These are phyloP conservation scores for Acropora tenuis DNA, from an alignment of 64 coral and sea anemone genomes.

Conservation along the genomic window DNA sequence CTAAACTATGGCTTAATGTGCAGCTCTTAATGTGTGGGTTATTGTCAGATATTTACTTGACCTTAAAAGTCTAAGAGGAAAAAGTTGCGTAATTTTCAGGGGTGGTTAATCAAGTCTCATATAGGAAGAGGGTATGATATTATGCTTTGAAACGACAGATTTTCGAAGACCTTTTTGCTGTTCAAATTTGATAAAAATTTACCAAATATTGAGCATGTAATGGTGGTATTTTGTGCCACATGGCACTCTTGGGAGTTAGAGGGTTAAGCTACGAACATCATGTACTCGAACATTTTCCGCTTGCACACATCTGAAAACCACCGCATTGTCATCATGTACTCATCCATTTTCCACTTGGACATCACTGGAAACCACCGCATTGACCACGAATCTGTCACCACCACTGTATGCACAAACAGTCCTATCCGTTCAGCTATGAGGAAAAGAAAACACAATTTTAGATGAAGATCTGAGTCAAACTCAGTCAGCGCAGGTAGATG, in stretches of 20 bases:
- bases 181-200: too few relatives aligned
- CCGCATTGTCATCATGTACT: neutral
- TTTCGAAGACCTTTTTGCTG: too few relatives aligned
- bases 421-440: neutral
- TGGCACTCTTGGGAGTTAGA: neutral
- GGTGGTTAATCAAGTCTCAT: too few relatives aligned
- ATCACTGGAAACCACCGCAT: constrained; percentile 3
- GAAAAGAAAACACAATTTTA: too few relatives aligned
- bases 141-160: too few relatives aligned
- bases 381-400: constrained; percentile 7
- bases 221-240: neutral
- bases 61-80: neutral
- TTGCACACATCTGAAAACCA: neutral
- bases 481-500: too few relatives aligned
- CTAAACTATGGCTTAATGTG: neutral
- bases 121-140: too few relatives aligned
- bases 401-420: neutral
- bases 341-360: neutral
- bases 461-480: too few relatives aligned
- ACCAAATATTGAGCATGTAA: too few relatives aligned
- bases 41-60: neutral
- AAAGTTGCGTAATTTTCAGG: too few relatives aligned
- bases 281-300: neutral
- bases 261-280: neutral
- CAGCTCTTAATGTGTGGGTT: neutral